Conservation (phyloP, 2,797 vertebrate species). For the Sebastes cheni region DNA sequence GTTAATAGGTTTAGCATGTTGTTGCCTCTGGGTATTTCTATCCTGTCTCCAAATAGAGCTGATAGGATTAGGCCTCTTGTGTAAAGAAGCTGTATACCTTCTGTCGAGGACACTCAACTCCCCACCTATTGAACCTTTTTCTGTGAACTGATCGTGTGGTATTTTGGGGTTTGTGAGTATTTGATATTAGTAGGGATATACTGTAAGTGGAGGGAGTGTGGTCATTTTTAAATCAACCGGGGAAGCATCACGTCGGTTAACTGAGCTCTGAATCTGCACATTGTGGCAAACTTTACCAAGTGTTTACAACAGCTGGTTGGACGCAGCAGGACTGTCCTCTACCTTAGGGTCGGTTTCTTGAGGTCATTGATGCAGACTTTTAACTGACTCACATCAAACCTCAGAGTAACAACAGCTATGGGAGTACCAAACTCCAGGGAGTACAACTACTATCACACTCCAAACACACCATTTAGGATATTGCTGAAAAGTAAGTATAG, state of each 20-base stretch:
- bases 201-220: conserved; percentile 20
- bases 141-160: conserved; percentile 38
- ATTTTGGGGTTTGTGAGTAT: conserved; percentile 31
- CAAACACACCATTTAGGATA: conserved; percentile 68
- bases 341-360: not conserved
- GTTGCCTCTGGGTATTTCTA: conserved; percentile 69
- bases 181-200: conserved; percentile 41
- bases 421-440: conserved; percentile 84
- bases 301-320: not conserved
- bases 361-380: conserved; percentile 33
- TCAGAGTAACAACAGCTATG: conserved; percentile 61
- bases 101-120: conserved; percentile 31
- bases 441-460: conserved; percentile 70
- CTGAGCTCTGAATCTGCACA: not conserved
- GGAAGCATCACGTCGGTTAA: conserved; percentile 25
- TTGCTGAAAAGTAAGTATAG: conserved; percentile 79
- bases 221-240: conserved; percentile 39
- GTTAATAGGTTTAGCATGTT: conserved; percentile 68
- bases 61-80: conserved; percentile 79
- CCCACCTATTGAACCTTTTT: conserved; percentile 20
- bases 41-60: conserved; percentile 73
- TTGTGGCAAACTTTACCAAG: conserved; percentile 13
- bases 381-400: conserved; percentile 32
- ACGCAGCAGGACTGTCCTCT: not conserved
- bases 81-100: conserved; percentile 48